Base-by-base conservation (phyloP, 2,113 vertebrate genomes). In the Zosterops japonicus region DNA sequence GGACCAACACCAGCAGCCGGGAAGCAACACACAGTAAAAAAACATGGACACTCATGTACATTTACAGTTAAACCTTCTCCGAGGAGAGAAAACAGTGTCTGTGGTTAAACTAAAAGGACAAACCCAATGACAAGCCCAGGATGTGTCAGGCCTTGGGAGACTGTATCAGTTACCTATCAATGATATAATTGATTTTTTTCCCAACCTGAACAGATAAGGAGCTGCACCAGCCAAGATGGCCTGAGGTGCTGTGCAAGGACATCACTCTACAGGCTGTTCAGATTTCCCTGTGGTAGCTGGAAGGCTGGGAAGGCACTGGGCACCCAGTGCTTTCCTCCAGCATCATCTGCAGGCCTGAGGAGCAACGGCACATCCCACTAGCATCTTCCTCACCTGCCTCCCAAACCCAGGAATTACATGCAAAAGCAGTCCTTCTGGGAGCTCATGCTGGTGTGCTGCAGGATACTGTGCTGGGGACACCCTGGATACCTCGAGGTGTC, bases 31-130 rank as follows among this genome's bases (percentile, higher is more conserved):
- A 49, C 70, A 55, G 63, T 46, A 44, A 76, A 57, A 87, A 91
- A 63, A 74, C 36, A 87, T 33, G 42, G 74, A 59, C 67, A 88
- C 11, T 0, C 8, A 0, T 31, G 59, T 64, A 83, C 84, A 63
- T 47, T 87, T 91, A 87, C 78, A 93, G 61, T 52, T 46, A 83
- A 86, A 80, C 41, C 21, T 69, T 46, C 81, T 80, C 70, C 8
- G 8, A 77, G 75, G 87, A 88, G 24, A 89, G 74, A 36, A 82
- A 85, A 87, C 67, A 55, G 63, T 4, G n/a, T 10, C 83, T 61
- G 47, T 53, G 77, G 50, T 67, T 83, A 63, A 95, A 95, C 35
- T 59, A 72, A 83, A 93, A 91, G 84, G 90, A 95, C 91, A 90
- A 77, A 93, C 49, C 49, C 65, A 79, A 46, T 67, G 84, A 83